phyloP scores from a whole-genome alignment of 1,140 invertebrate species.

The Dendrolimus punctatus region DNA sequence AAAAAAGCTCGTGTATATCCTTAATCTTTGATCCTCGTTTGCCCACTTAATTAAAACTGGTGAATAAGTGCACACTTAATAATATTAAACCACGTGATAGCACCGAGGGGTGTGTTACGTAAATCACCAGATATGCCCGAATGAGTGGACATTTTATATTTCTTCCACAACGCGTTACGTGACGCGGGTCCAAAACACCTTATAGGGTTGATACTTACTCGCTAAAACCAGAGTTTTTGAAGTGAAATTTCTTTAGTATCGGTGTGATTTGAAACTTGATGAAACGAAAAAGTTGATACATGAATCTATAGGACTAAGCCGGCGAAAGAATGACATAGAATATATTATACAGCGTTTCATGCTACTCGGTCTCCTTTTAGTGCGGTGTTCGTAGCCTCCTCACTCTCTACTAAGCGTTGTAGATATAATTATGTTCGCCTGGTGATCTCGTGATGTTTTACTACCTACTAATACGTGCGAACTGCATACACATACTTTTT shows the following conservation, averaged over 20 bases:
- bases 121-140: conserved; percentile 11
- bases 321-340: too few species aligned
- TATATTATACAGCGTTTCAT: too few species aligned
- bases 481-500: too few species aligned
- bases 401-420: too few species aligned
- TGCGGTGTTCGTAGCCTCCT: too few species aligned
- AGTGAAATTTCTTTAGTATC: neutral
- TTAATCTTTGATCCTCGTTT: conserved; percentile 22
- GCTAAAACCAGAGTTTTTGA: conserved; percentile 2
- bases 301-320: neutral
- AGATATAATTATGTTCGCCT: too few species aligned
- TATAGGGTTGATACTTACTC: neutral
- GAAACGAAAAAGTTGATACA: neutral
- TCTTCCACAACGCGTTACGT: conserved; percentile 9
- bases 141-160: conserved; percentile 16
- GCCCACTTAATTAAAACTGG: conserved; percentile 35
- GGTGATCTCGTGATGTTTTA: too few species aligned
- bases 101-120: conserved; percentile 11
- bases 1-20: too few species aligned
- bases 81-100: conserved; percentile 34
- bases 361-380: too few species aligned
- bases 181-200: conserved; percentile 1
- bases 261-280: neutral
- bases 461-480: too few species aligned
- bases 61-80: conserved; percentile 38